phyloP scores from a whole-genome alignment of 2,113 vertebrate species.

The Azemiops feae region DNA sequence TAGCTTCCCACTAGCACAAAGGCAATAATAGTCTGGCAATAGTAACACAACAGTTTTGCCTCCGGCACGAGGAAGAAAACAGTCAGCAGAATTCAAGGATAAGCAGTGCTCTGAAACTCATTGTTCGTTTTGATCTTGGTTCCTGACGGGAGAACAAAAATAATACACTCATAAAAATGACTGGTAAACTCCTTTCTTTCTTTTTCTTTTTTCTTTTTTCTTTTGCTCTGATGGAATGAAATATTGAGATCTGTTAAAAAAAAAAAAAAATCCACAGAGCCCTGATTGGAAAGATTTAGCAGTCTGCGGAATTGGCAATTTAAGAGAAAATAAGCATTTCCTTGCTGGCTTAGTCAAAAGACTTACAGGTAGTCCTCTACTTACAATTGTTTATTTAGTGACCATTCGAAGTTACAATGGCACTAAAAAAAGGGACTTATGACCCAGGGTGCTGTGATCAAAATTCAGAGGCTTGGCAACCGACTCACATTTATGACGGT shows the following conservation, averaged over 20 bases:
- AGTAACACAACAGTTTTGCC: not conserved
- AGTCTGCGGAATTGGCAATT: not conserved
- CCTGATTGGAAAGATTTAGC: not conserved
- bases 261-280: not conserved
- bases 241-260: not conserved
- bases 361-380: too few species aligned
- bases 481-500: too few species aligned
- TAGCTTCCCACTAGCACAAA: not conserved
- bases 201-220: not conserved
- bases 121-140: not conserved
- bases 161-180: not conserved
- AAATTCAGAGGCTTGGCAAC: too few species aligned
- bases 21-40: not conserved
- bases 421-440: too few species aligned
- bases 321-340: not conserved
- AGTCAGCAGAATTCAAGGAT: not conserved
- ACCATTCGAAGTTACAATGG: too few species aligned
- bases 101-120: not conserved
- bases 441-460: too few species aligned
- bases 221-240: not conserved
- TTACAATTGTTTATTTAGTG: not conserved
- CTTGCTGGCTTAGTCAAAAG: not conserved
- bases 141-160: too few species aligned
- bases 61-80: not conserved
- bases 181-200: not conserved